Evolutionary conservation across 2,113 vertebrate genomes (phyloP), one percentile per base, ranked within the genome.

Genomic region (Protomyctophum bolini): DNA sequence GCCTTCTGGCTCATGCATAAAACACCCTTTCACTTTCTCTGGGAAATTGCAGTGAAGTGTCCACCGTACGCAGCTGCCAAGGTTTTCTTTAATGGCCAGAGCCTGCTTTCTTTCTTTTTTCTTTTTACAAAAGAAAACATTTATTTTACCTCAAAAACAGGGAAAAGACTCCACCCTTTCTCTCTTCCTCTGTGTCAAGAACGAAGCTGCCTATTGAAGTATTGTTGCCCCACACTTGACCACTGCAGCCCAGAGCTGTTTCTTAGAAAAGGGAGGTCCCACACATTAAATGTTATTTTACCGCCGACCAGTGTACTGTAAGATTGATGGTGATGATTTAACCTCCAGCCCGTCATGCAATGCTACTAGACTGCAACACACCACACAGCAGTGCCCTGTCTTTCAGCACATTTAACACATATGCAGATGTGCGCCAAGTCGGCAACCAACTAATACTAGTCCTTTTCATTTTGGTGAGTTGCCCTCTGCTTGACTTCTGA

Each of bases 111-210:
- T 51, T 51, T 51, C 50, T 52, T 9, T 49, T 28, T 50, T 12
- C 10, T 45, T 82, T 87, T 82, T 83, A 85, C 77, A 72, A 80
- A 46, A 67, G 74, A 83, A 86, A 87, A 89, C 77, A 81, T 90
- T 89, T 88, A 88, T 90, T 86, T 90, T 76, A 85, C 83, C 80
- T 82, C 75, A 78, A 86, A 91, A 91, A 92, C 84, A 86, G 84
- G 80, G 81, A 85, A 86, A 81, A 81, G 76, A 59, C 86, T 75
- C 82, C 88, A 88, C 87, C 86, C 83, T 80, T 58, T 76, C 73
- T 81, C 78, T 87, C 89, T 84, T 87, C 87, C 51, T 28, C 78
- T 73, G 54, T 56, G 10, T 80, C 68, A 65, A 74, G 74, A 75
- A 59, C 58, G 57, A 47, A 76, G 76, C 78, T 72, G 85, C 67